Percentiles rank a stretch among this genome's conserved stretches.
phyloP scores from a whole-genome alignment of 1,140 invertebrate species.

The Drosophila sechellia region DNA sequence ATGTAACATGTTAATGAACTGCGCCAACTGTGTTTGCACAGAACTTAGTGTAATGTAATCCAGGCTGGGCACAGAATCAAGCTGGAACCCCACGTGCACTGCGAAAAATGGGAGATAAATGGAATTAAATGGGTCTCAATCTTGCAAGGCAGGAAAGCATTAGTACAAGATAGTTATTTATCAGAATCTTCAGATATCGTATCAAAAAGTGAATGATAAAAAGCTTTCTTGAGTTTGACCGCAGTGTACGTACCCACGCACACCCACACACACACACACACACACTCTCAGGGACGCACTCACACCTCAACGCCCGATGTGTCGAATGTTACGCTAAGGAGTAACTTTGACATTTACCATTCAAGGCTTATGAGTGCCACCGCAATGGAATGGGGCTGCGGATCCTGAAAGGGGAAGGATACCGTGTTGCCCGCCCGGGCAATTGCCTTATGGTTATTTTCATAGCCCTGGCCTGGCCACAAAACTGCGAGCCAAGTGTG shows the following conservation, averaged over 20 bases:
- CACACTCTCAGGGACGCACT: slow-evolving; percentile 30
- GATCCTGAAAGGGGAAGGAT: slow-evolving; percentile 10
- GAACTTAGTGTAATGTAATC: slow-evolving; percentile 83
- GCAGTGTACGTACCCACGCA: slow-evolving; percentile 21
- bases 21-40: slow-evolving; percentile 83
- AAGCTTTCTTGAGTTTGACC: slow-evolving; percentile 1
- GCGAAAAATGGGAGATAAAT: background rate
- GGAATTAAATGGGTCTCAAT: background rate
- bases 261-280: slow-evolving; percentile 19
- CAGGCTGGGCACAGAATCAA: slow-evolving; percentile 41
- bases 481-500: slow-evolving; percentile 81
- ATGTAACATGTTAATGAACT: slow-evolving; percentile 83
- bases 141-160: no score
- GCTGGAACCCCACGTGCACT: slow-evolving; percentile 26
- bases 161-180: no score
- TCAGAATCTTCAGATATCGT: no score
- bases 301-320: slow-evolving; percentile 76
- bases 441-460: slow-evolving; percentile 83
- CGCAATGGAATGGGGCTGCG: slow-evolving; percentile 17
- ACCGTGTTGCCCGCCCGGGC: slow-evolving; percentile 65
- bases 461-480: slow-evolving; percentile 80
- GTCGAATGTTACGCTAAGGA: slow-evolving; percentile 83
- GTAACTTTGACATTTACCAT: slow-evolving; percentile 83
- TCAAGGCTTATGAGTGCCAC: slow-evolving; percentile 81
- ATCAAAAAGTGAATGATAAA: no score